These are phyloP conservation scores for Drosophila tani DNA, from an alignment of 1,140 invertebrate genomes.

Conservation along the genomic window DNA sequence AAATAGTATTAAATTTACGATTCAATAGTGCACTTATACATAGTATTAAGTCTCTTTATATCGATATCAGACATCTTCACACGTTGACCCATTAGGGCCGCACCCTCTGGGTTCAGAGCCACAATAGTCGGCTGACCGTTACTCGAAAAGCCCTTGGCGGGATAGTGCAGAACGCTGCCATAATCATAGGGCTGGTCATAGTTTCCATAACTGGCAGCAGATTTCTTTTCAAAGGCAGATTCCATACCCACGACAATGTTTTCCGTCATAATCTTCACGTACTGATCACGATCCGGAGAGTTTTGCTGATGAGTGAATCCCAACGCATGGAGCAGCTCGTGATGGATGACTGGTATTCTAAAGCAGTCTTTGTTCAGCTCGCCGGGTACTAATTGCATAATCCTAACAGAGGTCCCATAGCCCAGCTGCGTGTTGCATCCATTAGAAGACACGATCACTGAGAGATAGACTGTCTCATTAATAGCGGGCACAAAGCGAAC, in stretches of 20 bases:
- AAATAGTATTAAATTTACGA: slow-evolving; percentile 11
- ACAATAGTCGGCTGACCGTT: slow-evolving; percentile 90
- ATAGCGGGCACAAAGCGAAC: slow-evolving; percentile 57
- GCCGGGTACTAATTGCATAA: slow-evolving; percentile 43
- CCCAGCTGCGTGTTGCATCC: slow-evolving; percentile 86
- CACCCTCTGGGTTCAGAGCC: slow-evolving; percentile 72
- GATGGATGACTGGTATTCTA: slow-evolving; percentile 86
- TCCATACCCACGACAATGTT: slow-evolving; percentile 88
- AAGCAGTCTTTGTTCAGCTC: slow-evolving; percentile 64
- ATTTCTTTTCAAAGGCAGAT: slow-evolving; percentile 86
- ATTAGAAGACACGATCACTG: neutral
- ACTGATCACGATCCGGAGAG: slow-evolving; percentile 89
- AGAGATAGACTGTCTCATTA: slow-evolving; percentile 36
- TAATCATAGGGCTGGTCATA: slow-evolving; percentile 88
- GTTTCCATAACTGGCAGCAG: slow-evolving; percentile 76
- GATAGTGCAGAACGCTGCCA: slow-evolving; percentile 89
- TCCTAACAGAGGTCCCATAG: slow-evolving; percentile 85
- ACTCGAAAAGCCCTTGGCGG: slow-evolving; percentile 88
- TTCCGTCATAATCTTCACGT: slow-evolving; percentile 88
- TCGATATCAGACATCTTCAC: slow-evolving; percentile 86
- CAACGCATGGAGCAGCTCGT: slow-evolving; percentile 89
- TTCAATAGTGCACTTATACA: slow-evolving; percentile 85
- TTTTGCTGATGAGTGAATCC: slow-evolving; percentile 91
- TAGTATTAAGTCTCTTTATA: slow-evolving; percentile 85
- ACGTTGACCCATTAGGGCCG: slow-evolving; percentile 86